Evolutionary conservation across 1,140 invertebrate genomes (phyloP).

Genomic region (Caenorhabditis latens): DNA sequence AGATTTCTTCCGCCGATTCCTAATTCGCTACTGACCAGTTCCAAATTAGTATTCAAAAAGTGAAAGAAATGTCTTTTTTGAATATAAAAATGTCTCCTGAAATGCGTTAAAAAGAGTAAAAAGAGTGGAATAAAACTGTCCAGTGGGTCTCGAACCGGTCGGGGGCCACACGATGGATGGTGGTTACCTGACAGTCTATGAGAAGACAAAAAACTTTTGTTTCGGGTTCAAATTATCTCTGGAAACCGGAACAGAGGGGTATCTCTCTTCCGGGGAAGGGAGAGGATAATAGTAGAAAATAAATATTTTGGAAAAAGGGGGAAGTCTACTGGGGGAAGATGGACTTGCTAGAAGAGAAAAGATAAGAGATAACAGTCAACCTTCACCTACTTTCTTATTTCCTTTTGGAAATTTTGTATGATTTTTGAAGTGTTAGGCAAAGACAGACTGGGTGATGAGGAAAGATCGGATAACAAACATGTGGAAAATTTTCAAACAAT

Average conservation of each 20-base stretch:
- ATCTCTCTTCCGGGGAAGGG: background rate
- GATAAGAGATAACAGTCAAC: background rate
- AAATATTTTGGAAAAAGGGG: background rate
- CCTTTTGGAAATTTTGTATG: no score
- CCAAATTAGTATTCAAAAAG: background rate
- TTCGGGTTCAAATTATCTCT: slow-evolving; percentile 8
- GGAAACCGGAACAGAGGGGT: background rate
- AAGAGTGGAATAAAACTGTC: background rate
- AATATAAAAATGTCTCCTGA: background rate
- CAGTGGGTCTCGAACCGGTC: slow-evolving; percentile 4
- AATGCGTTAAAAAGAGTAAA: background rate
- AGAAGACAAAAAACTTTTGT: background rate
- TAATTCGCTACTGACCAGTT: background rate
- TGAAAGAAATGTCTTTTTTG: background rate
- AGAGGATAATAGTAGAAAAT: no score
- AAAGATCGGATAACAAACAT: no score
- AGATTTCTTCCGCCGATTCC: background rate
- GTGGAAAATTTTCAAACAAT: no score
- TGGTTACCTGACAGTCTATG: background rate
- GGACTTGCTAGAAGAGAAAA: background rate
- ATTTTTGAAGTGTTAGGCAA: no score
- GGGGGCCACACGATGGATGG: background rate
- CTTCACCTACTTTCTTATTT: background rate
- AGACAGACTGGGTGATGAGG: no score
- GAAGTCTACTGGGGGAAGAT: background rate